Evolutionary conservation across 2,888 invertebrate genomes (phyloP), one percentile per base, ranked within the genome.

Genomic region (Chelonus formosanus): DNA sequence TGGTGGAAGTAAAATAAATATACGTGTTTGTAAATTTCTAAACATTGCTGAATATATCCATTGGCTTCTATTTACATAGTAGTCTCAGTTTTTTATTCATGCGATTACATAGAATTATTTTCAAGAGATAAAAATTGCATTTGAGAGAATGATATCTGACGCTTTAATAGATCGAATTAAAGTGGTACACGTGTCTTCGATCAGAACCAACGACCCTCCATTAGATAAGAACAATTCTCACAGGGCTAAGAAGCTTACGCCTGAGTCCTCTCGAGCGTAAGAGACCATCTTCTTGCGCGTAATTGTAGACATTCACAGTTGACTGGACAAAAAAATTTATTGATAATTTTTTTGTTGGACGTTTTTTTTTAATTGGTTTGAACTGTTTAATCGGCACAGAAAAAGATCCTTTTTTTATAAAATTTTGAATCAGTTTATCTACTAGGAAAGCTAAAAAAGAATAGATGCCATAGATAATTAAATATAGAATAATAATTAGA

Each of bases 191-290:
- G 78, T 80, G 80, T 75, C 73, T 75, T 72, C 69, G 74, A 75
- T 74, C 75, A 76, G 64, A 68, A 70, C 63, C 65, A 66, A 59
- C 62, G 67, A 62, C 64, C 60, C 55, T 59, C 44, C 34, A 80
- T 79, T 74, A 77, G 79, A 80, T 80, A 79, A 78, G 71, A 61
- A 56, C 68, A 73, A 76, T 77, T 78, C 77, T 76, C 78, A 72
- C 67, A 69, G 50, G 43, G 58, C 43, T 59, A 54, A 47, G 35
- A 35, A 69, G 53, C 47, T 40, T 56, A 45, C 50, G 55, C 57
- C 53, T 31, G 52, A 44, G 53, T 48, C 56, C 63, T 64, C 59
- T 59, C 60, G 43, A 64, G 56, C 65, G 45, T 54, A 43, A 45
- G 43, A n/a, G 35, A 48, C 48, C 54, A 44, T 47, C 48, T 65